Evolutionary conservation across 2,888 invertebrate species (phyloP), one percentile per base, ranked within the genome.

Genomic region (Synanthedon andrenaeformis): DNA sequence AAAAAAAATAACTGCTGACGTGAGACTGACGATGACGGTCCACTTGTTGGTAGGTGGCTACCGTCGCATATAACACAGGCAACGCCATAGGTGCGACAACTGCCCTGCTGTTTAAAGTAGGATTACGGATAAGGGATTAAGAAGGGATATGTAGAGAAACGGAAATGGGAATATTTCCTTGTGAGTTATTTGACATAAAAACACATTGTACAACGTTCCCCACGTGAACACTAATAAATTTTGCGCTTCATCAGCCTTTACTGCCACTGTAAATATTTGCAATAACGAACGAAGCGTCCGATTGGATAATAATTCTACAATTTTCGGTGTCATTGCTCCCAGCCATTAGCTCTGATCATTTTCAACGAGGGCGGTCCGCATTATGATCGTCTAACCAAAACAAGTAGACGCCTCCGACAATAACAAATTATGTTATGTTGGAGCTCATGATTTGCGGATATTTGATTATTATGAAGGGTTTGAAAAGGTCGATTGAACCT

Each of bases 401-500:
- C 49, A 49, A 49, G 49, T 17, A 49, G 49, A 19, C 23, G 23
- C 17, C 23, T 19, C 49, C 45, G 14, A 45, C 45, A 49, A 55
- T 55, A 54, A 59, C 55, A 60, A 65, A 60, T 63, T 64, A 54
- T 57, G 56, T 63, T 60, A 62, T 58, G 54, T 53, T 57, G 59
- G 59, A 61, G 59, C 64, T 66, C 69, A 70, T 75, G 74, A 79
- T 80, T 76, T 75, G 70, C 68, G 74, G 67, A 71, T 78, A 79
- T 79, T 78, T 73, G 78, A 79, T 82, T 74, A 76, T 73, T 70
- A 74, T 70, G 51, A 76, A 69, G 66, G 66, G 72, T 64, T 67
- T 62, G 61, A 67, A 71, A 72, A 72, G 74, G 78, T 69, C 74
- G 76, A 79, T 79, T 80, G 76, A 74, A 69, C 71, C 74, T 63